Conservation (phyloP, 2,113 vertebrate genomes). For the Micronycteris hirsuta region DNA sequence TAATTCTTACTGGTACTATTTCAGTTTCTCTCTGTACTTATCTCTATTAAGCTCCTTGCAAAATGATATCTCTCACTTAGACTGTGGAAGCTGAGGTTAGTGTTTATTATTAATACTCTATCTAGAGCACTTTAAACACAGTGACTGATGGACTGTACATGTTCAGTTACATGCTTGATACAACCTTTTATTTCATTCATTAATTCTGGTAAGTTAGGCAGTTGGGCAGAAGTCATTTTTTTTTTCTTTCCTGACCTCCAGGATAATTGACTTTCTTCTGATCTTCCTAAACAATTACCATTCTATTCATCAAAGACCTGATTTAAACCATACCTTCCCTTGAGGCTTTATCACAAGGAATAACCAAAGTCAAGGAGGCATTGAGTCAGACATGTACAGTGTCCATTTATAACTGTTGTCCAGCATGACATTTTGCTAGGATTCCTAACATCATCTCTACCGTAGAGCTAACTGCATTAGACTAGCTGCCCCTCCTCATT, state of each 20-base stretch:
- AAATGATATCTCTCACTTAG: background rate
- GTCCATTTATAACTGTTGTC: background rate
- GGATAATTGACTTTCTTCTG: background rate
- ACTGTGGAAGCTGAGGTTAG: background rate
- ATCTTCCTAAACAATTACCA: background rate
- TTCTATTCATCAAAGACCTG: background rate
- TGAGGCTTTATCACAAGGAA: background rate
- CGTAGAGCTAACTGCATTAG: background rate
- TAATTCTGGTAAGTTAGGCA: background rate
- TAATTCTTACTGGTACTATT: background rate
- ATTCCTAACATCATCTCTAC: background rate
- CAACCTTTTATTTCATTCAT: background rate
- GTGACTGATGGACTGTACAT: background rate
- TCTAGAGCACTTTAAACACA: background rate
- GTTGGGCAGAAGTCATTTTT: background rate
- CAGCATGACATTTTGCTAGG: background rate
- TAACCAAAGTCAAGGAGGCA: background rate
- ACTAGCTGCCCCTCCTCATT: background rate
- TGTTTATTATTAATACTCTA: background rate
- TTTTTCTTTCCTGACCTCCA: background rate
- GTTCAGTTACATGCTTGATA: background rate
- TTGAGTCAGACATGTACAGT: background rate
- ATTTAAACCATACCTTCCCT: background rate
- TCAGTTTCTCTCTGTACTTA: background rate
- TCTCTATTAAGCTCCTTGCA: background rate